Percentiles rank a stretch among this genome's conserved stretches.
Conservation (phyloP, 2,113 vertebrate species). For the Sander vitreus region DNA sequence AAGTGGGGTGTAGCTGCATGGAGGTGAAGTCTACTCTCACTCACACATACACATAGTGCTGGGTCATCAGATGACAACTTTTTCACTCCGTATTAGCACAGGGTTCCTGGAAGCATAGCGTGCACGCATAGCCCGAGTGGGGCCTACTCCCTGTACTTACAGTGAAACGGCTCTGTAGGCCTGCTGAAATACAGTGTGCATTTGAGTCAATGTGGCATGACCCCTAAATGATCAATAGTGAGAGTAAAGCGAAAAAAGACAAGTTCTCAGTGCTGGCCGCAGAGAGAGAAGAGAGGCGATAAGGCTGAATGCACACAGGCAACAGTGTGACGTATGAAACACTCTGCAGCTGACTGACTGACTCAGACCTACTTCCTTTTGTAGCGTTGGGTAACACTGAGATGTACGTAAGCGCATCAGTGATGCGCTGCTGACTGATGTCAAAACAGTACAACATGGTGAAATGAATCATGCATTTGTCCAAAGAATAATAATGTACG, state of each 20-base stretch:
- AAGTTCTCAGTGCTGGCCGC: conserved; percentile 8
- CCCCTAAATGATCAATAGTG: conserved; percentile 72
- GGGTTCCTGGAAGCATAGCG: conserved; percentile 73
- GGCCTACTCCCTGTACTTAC: conserved; percentile 28
- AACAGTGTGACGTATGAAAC: conserved; percentile 68
- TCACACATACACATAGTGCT: conserved; percentile 70
- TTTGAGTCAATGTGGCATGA: conserved; percentile 72
- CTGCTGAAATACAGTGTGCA: conserved; percentile 34
- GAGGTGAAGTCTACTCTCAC: conserved; percentile 51
- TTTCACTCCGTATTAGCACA: conserved; percentile 69
- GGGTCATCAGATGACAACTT: conserved; percentile 66
- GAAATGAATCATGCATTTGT: conserved; percentile 34
- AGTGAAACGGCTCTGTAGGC: conserved; percentile 6
- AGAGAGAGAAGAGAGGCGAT: conserved; percentile 58
- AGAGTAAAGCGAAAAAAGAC: conserved; percentile 57
- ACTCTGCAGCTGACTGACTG: conserved; percentile 73
- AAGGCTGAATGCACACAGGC: conserved; percentile 62
- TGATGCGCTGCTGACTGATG: conserved; percentile 51
- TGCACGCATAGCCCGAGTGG: conserved; percentile 12
- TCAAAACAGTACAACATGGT: conserved; percentile 55
- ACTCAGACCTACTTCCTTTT: conserved; percentile 74
- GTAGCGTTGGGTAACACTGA: conserved; percentile 59
- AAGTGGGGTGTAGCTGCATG: conserved; percentile 68
- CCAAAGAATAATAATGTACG: background rate
- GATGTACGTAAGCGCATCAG: conserved; percentile 52